Evolutionary conservation across 1,140 invertebrate species (phyloP), one percentile per base, ranked within the genome.

Genomic region (Danaus plexippus): DNA sequence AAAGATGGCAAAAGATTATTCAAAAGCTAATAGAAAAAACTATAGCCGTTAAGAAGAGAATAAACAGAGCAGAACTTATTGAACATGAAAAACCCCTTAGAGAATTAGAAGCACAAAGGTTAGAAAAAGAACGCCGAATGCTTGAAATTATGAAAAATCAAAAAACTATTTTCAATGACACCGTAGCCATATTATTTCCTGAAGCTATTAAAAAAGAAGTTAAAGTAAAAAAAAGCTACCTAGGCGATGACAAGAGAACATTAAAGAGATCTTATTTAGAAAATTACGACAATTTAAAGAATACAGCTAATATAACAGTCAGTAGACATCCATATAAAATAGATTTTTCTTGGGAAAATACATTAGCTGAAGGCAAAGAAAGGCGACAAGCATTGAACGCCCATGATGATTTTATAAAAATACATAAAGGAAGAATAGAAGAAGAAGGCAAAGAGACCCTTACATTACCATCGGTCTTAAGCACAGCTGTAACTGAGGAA

Each of bases 121-220:
- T 82, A 55, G 80, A 80, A 58, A 87, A 86, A 64, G 75, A 85
- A 65, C 76, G 69, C 63, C 69, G 84, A 66, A 85, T 87, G 81
- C 59, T 85, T n/a, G 83, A 87, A 54, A 84, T 87, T 51, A 83
- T 88, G 79, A 86, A 87, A 64, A 81, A 84, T 58, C 85, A 87
- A 55, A 77, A 86, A 54, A 68, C 66, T 32, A 86, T 88, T 55
- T 88, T 88, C 61, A 85, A 87, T 60, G 87, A 88, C 44, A 81
- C 84, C n/a, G 84, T 88, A 32, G 82, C 86, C 10, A 87, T 88
- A 55, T 60, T 86, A 15, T 88, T 87, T 54, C 87, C 87, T 6
- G 87, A 88, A 71, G 85, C 83, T 11, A 79, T 83, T 42, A 75
- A 84, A 55, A 81, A 81, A 47, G 61, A 73, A 59, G 65, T 53